A percentile compares a stretch with the other conserved stretches of the same genome.
phyloP scores from a whole-genome alignment of 2,113 vertebrate species.

The Prinia subflava region DNA sequence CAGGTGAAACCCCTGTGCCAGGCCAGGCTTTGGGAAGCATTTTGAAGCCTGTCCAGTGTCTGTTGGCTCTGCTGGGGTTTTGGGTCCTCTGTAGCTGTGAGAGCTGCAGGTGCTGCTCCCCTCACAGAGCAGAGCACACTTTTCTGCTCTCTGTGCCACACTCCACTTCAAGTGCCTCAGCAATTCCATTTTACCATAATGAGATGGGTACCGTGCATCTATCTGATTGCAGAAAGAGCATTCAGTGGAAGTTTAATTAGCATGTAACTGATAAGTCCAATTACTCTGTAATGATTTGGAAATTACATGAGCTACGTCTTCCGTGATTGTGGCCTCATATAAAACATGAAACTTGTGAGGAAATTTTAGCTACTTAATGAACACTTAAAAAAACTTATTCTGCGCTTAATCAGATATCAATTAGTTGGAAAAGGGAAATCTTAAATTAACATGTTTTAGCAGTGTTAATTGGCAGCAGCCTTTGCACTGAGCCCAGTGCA shows the following conservation, averaged over 20 bases:
- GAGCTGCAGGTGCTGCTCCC: not conserved
- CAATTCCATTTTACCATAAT: constrained; percentile 11
- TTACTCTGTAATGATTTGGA: constrained; percentile 63
- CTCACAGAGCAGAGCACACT: not conserved
- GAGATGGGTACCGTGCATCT: constrained; percentile 39
- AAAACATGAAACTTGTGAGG: constrained; percentile 32
- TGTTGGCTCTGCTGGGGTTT: not conserved
- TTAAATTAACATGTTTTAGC: constrained; percentile 59
- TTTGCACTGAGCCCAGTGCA: not conserved
- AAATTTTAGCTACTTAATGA: constrained; percentile 58
- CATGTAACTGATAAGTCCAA: constrained; percentile 66
- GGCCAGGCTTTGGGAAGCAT: not conserved
- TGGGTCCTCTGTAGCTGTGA: not conserved
- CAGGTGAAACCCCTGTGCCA: not conserved
- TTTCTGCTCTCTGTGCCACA: not conserved
- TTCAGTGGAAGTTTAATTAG: constrained; percentile 63
- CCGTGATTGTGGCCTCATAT: constrained; percentile 45
- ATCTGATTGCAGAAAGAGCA: constrained; percentile 48
- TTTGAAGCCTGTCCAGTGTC: not conserved
- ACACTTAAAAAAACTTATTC: constrained; percentile 39
- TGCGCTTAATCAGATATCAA: constrained; percentile 48
- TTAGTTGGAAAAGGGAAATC: constrained; percentile 45
- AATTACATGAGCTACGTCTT: constrained; percentile 58
- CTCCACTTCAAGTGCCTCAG: not conserved
- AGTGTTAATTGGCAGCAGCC: constrained; percentile 51